Evolutionary conservation across 92 coral and sea anemone species (phyloP).

Genomic region (Chrysogorgia sp.): DNA sequence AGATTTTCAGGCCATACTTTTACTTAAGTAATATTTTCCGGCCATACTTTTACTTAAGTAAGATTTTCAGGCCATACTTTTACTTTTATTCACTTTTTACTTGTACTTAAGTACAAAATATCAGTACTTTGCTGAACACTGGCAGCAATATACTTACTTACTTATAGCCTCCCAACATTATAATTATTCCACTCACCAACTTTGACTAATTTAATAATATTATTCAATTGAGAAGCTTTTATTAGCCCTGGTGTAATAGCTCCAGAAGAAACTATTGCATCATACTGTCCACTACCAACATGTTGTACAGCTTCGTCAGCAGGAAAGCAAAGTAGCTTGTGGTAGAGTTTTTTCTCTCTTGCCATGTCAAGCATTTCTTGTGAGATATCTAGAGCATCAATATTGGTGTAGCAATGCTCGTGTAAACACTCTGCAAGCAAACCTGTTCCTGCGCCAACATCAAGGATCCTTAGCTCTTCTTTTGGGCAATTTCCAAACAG

Average conservation of each 20-base stretch:
- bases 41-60: too few species aligned
- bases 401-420: conserved; percentile 41
- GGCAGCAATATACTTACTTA: too few species aligned
- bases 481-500: neutral
- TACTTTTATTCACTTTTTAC: too few species aligned
- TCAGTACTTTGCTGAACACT: too few species aligned
- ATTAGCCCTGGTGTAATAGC: neutral
- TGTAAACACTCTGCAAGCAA: neutral
- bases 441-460: neutral
- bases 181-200: neutral
- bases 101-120: too few species aligned
- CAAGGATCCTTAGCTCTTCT: neutral
- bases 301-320: neutral
- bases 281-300: neutral
- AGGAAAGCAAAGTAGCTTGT: conserved; percentile 3
- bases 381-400: conserved; percentile 60
- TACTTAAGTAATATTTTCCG: too few species aligned
- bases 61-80: too few species aligned
- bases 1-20: too few species aligned
- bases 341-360: conserved; percentile 45
- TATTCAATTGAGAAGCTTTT: neutral
- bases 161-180: too few species aligned
- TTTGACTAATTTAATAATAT: neutral
- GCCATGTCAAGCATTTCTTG: conserved; percentile 60
- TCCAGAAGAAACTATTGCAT: neutral